These are phyloP conservation scores for Anarrhichthys ocellatus DNA, from an alignment of 2,113 vertebrate species.

Conservation along the genomic window DNA sequence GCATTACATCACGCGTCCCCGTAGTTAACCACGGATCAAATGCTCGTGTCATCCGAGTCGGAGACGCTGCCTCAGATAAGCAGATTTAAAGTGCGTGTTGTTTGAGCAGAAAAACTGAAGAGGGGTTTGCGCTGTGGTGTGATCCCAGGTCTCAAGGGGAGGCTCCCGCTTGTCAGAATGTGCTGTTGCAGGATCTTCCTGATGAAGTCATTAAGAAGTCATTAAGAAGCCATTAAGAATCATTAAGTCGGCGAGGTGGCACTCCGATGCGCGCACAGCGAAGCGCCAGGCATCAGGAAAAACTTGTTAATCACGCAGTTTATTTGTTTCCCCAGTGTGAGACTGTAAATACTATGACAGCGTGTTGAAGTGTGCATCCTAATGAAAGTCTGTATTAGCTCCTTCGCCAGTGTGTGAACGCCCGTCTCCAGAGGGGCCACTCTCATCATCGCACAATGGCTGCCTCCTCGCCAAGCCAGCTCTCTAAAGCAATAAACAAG, in stretches of 20 bases:
- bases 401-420: constrained; percentile 67
- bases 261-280: constrained; percentile 67
- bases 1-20: constrained; percentile 61
- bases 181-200: constrained; percentile 82
- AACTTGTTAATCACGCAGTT: constrained; percentile 85
- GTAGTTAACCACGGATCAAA: constrained; percentile 54
- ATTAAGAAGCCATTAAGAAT: constrained; percentile 87
- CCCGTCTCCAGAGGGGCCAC: constrained; percentile 72
- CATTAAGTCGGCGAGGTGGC: constrained; percentile 84
- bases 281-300: constrained; percentile 73
- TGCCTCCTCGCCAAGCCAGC: constrained; percentile 65
- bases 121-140: constrained; percentile 59
- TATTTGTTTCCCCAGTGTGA: constrained; percentile 84
- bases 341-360: constrained; percentile 80
- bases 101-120: constrained; percentile 65
- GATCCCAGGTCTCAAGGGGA: constrained; percentile 75
- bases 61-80: constrained; percentile 68
- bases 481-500: constrained; percentile 76
- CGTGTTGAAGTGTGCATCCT: constrained; percentile 76
- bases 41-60: constrained; percentile 56
- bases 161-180: constrained; percentile 76
- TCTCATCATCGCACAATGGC: constrained; percentile 75
- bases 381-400: constrained; percentile 75
- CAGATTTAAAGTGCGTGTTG: constrained; percentile 73
- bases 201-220: constrained; percentile 87